A percentile compares a stretch with the other conserved stretches of the same genome.
phyloP scores from a whole-genome alignment of 1,140 invertebrate species.

The Apis florea region DNA sequence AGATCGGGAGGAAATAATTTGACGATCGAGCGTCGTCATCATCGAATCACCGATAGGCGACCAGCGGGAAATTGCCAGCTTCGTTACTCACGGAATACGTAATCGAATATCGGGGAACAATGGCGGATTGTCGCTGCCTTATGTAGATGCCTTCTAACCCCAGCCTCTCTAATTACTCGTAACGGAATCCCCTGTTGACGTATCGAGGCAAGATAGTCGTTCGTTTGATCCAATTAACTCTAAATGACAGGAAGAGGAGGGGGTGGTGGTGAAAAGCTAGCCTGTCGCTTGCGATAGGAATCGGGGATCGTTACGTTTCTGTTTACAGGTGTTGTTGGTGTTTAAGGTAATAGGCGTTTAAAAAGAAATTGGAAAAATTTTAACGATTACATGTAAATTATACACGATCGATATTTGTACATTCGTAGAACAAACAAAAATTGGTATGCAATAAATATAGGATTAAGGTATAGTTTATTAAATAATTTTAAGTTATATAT shows the following conservation, averaged over 20 bases:
- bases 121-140: slow-evolving; percentile 39
- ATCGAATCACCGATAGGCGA: slow-evolving; percentile 49
- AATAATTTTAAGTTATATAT: too few relatives aligned
- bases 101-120: slow-evolving; percentile 60
- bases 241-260: neutral
- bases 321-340: neutral
- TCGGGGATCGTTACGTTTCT: neutral
- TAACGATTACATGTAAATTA: too few relatives aligned
- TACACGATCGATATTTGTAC: too few relatives aligned
- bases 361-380: too few relatives aligned
- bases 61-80: slow-evolving; percentile 58
- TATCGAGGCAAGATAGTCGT: slow-evolving; percentile 53
- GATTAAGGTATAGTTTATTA: too few relatives aligned
- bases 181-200: slow-evolving; percentile 52
- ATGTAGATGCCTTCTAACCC: slow-evolving; percentile 34
- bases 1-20: slow-evolving; percentile 60
- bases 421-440: too few relatives aligned
- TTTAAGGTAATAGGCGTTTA: too few relatives aligned
- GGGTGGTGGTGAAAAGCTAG: neutral
- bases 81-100: slow-evolving; percentile 53
- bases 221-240: slow-evolving; percentile 61
- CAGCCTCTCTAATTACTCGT: slow-evolving; percentile 60
- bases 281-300: neutral
- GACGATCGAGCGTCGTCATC: slow-evolving; percentile 47
- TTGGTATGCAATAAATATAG: too few relatives aligned